Base-by-base conservation (phyloP, 2,888 invertebrate genomes). In the Drosophila stalkeri region DNA sequence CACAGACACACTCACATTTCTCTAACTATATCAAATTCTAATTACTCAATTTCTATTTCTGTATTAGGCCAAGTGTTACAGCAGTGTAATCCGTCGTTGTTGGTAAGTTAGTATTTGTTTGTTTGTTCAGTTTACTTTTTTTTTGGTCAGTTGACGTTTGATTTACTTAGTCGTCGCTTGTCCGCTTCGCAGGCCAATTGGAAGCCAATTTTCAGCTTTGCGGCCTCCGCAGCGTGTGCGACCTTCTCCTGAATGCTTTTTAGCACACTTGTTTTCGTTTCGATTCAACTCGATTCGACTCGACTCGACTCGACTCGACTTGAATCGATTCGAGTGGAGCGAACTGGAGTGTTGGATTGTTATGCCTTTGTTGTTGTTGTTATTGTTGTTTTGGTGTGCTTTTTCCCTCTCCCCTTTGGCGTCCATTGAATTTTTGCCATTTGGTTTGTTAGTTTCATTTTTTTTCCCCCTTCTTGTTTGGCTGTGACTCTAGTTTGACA, bases 121-220 rank as follows among this genome's bases (percentile, higher is more conserved):
- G 14, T 20, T 44, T 44, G 44, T 12, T 20, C 1, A 18, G 6
- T 12, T 43, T 6, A 27, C 27, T 11, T 5, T 11, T 43, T 14
- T 46, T 61, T 69, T 63, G 67, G 80, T 63, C 78, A 81, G 74
- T 82, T 82, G 81, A 79, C 77, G 72, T 77, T 82, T 77, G 74
- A 74, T 72, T 84, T 81, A 75, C 71, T 77, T 76, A 84, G 81
- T 71, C 52, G 63, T 37, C 74, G 78, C 80, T 69, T 72, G 78
- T 67, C 79, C 88, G 81, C 81, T 87, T 85, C 79, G 70, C 79
- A 74, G 79, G 82, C 83, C 88, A 89, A 86, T 89, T 85, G 86
- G 88, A 88, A 88, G 85, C 89, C 85, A 85, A 85, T 85, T 85
- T 80, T 82, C 81, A 72, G 72, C 74, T 75, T 81, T 79, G 72